Evolutionary conservation across 2,888 invertebrate species (phyloP).

Genomic region (Papilio demoleus): DNA sequence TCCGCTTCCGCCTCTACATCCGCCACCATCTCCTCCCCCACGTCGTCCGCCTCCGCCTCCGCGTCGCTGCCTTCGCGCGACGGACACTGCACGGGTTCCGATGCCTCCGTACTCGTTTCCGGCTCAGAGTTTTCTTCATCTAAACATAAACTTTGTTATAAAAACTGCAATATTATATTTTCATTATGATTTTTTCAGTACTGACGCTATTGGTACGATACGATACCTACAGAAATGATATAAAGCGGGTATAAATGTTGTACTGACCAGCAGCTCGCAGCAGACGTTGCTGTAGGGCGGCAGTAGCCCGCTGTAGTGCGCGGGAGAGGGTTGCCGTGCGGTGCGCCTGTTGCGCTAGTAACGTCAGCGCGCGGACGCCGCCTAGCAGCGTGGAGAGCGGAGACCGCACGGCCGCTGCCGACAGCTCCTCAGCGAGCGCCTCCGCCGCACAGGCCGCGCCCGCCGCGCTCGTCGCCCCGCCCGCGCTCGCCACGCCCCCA

Average conservation of each 20-base stretch:
- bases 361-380: constrained; percentile 60
- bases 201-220: too few relatives aligned
- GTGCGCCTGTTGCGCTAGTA: constrained; percentile 48
- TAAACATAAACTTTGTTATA: too few relatives aligned
- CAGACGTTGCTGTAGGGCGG: constrained; percentile 56
- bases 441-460: constrained; percentile 49
- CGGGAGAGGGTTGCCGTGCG: constrained; percentile 46
- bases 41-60: constrained; percentile 56
- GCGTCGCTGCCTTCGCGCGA: constrained; percentile 62
- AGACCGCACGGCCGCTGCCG: constrained; percentile 49
- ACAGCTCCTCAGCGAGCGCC: constrained; percentile 63
- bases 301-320: constrained; percentile 48
- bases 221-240: too few relatives aligned
- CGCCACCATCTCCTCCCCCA: constrained; percentile 49
- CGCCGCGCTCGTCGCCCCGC: constrained; percentile 46
- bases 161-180: too few relatives aligned
- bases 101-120: constrained; percentile 50
- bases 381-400: constrained; percentile 58
- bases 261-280: constrained; percentile 46
- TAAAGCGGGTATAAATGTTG: too few relatives aligned
- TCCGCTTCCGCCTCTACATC: constrained; percentile 44
- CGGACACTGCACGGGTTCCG: constrained; percentile 54
- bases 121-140: constrained; percentile 65
- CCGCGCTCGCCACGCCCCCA: constrained; percentile 6
- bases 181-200: too few relatives aligned